A percentile compares a stretch with the other conserved stretches of the same genome.
These are phyloP conservation scores for Ceyx cyanopectus DNA, from an alignment of 2,113 vertebrate species.

Conservation along the genomic window DNA sequence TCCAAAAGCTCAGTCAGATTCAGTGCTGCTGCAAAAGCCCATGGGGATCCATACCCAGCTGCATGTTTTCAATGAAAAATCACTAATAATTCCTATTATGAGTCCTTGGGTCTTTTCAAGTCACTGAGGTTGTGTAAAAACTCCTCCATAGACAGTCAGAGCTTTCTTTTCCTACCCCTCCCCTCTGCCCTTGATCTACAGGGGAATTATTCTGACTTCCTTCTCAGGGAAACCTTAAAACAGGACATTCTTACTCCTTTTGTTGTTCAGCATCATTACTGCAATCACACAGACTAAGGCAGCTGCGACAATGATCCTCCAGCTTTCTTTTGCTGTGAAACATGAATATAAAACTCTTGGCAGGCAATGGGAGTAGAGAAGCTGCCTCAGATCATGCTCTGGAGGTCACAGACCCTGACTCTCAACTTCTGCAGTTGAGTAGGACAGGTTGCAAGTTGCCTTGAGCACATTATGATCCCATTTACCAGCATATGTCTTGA, in stretches of 20 bases:
- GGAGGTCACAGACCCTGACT: neutral
- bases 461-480: neutral
- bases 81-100: neutral
- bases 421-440: neutral
- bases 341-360: neutral
- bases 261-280: neutral
- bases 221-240: neutral
- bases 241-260: neutral
- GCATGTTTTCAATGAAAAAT: neutral
- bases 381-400: neutral
- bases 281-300: neutral
- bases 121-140: neutral
- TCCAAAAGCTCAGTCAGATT: neutral
- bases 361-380: neutral
- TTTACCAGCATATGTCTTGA: neutral
- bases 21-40: neutral
- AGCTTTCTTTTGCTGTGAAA: neutral
- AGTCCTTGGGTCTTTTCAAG: neutral
- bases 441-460: neutral
- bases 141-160: neutral
- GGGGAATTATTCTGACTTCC: neutral
- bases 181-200: neutral
- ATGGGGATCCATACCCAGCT: neutral
- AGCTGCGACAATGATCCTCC: neutral
- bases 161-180: neutral